A percentile compares a stretch with the other conserved stretches of the same genome.
phyloP scores from a whole-genome alignment of 2,113 vertebrate genomes.

The Daubentonia madagascariensis region DNA sequence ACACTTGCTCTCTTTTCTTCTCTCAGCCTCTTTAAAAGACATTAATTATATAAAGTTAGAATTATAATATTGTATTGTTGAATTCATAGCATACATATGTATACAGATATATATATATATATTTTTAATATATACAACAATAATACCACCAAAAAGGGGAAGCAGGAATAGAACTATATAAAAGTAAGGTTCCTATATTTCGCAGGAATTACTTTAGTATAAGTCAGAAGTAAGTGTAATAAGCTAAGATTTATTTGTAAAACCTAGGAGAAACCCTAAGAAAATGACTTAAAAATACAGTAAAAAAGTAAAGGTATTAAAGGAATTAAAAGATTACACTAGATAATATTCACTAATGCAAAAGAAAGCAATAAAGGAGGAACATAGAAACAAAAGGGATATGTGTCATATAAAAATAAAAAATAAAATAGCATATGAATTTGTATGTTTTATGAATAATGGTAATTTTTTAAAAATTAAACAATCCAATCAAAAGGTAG shows the following conservation, averaged over 20 bases:
- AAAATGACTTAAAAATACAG: neutral
- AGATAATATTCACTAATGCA: neutral
- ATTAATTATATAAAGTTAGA: neutral
- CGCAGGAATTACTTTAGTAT: neutral
- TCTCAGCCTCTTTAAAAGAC: neutral
- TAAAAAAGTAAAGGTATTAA: neutral
- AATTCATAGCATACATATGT: neutral
- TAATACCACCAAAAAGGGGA: neutral
- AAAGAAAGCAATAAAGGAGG: neutral
- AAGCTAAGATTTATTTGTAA: neutral
- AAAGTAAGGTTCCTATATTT: neutral
- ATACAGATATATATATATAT: too few relatives aligned
- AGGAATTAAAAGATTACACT: neutral
- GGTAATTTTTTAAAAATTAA: neutral
- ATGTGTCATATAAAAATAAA: neutral
- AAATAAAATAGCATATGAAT: neutral
- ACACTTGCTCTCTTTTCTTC: neutral
- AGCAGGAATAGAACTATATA: neutral
- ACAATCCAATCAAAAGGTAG: neutral
- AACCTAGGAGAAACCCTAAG: neutral
- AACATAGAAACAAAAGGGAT: neutral
- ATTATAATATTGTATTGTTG: neutral
- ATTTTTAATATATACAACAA: neutral
- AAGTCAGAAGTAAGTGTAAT: neutral
- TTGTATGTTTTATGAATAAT: neutral